phyloP scores from a whole-genome alignment of 2,113 vertebrate species.

The Patagioenas fasciata region DNA sequence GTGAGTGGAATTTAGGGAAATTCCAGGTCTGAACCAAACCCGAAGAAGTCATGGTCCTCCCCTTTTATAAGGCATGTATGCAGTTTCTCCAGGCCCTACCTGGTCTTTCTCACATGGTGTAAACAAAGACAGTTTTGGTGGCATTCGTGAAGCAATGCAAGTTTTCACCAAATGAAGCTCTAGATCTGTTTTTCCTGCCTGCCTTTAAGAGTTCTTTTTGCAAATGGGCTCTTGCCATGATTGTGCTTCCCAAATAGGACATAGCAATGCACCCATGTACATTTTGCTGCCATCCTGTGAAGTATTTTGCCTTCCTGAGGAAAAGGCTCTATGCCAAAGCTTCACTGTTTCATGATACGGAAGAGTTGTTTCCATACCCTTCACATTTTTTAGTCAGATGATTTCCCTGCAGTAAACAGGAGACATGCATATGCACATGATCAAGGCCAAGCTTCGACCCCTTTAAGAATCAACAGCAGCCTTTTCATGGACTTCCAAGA shows the following conservation, averaged over 20 bases:
- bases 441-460: not conserved
- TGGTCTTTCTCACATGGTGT: not conserved
- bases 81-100: not conserved
- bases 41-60: not conserved
- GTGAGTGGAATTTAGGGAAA: conserved; percentile 20
- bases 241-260: not conserved
- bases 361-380: not conserved
- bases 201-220: not conserved
- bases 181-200: not conserved
- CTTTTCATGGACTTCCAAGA: not conserved
- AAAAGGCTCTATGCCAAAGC: not conserved
- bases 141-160: not conserved
- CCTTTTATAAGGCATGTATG: not conserved
- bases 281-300: not conserved
- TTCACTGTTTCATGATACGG: not conserved
- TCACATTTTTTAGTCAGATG: not conserved
- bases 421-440: not conserved
- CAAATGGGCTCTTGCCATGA: not conserved
- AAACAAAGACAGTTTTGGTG: not conserved
- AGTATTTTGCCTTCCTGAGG: not conserved
- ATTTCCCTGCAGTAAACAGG: not conserved
- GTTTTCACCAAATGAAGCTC: not conserved
- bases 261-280: not conserved
- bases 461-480: not conserved
- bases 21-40: conserved; percentile 9